phyloP scores from a whole-genome alignment of 2,888 invertebrate genomes.

The Pegoplata infirma region DNA sequence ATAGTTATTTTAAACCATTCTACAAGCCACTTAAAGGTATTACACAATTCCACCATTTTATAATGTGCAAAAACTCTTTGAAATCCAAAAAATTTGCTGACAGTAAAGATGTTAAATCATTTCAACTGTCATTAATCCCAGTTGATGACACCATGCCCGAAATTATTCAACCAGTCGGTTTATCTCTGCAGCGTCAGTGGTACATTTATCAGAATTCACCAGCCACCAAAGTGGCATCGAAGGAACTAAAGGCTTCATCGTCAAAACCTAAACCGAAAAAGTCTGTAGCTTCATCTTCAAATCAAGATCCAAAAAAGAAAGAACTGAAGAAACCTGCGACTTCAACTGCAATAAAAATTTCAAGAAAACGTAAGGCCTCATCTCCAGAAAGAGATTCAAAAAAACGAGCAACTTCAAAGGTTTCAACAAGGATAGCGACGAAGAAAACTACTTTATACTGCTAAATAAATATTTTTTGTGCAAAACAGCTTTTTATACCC shows the following conservation, averaged over 20 bases:
- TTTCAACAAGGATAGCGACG: neutral
- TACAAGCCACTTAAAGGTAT: too few relatives aligned
- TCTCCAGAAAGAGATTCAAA: slow-evolving; percentile 6
- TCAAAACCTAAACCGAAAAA: neutral
- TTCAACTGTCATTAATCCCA: slow-evolving; percentile 1
- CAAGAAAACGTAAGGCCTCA: slow-evolving; percentile 9
- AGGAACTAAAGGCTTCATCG: neutral
- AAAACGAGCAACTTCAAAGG: slow-evolving; percentile 1
- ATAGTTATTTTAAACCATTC: too few relatives aligned
- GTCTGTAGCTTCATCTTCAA: neutral
- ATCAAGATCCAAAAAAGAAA: slow-evolving; percentile 5
- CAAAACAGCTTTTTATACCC: too few relatives aligned
- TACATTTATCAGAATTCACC: slow-evolving; percentile 26
- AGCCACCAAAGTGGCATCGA: neutral
- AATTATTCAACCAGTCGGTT: slow-evolving; percentile 5
- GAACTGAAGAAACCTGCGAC: neutral
- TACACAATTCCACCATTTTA: too few relatives aligned
- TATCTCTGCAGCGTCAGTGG: neutral
- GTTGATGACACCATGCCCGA: slow-evolving; percentile 13
- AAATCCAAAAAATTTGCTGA: slow-evolving; percentile 12
- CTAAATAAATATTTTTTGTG: slow-evolving; percentile 6
- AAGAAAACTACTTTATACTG: slow-evolving; percentile 6
- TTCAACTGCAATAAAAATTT: neutral
- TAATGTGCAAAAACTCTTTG: too few relatives aligned
- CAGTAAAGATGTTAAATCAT: slow-evolving; percentile 1